A percentile compares a stretch with the other conserved stretches of the same genome.
phyloP scores from a whole-genome alignment of 2,797 vertebrate species.

The Huso huso region DNA sequence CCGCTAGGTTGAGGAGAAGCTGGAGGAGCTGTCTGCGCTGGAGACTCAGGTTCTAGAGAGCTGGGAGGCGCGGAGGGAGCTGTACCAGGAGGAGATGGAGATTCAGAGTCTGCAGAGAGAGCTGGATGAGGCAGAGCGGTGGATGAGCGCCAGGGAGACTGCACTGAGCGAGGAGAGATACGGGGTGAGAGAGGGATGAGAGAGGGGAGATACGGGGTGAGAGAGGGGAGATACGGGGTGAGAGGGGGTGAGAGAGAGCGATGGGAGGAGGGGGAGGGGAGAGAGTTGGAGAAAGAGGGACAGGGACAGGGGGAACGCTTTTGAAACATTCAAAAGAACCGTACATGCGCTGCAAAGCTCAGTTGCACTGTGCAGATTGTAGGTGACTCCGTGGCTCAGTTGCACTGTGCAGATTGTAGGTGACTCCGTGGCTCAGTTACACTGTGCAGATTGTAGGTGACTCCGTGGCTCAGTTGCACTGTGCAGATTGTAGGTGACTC shows the following conservation, averaged over 20 bases:
- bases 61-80: slow-evolving; percentile 56
- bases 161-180: slow-evolving; percentile 62
- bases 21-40: slow-evolving; percentile 61
- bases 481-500: no score
- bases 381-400: no score
- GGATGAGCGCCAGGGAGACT: slow-evolving; percentile 70
- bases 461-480: no score
- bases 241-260: background rate
- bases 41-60: slow-evolving; percentile 54
- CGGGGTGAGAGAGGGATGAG: slow-evolving; percentile 66
- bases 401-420: no score
- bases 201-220: slow-evolving; percentile 38
- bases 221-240: slow-evolving; percentile 11
- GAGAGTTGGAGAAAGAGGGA: no score
- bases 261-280: no score
- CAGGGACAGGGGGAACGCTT: no score
- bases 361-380: no score
- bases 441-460: no score
- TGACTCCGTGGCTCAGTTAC: no score
- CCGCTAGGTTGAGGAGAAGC: slow-evolving; percentile 62
- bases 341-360: no score
- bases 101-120: slow-evolving; percentile 61
- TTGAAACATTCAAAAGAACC: no score
- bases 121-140: slow-evolving; percentile 74
- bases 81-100: slow-evolving; percentile 59